Evolutionary conservation across 2,888 invertebrate species (phyloP), one percentile per base, ranked within the genome.

Genomic region (Xestobium rufovillosum): DNA sequence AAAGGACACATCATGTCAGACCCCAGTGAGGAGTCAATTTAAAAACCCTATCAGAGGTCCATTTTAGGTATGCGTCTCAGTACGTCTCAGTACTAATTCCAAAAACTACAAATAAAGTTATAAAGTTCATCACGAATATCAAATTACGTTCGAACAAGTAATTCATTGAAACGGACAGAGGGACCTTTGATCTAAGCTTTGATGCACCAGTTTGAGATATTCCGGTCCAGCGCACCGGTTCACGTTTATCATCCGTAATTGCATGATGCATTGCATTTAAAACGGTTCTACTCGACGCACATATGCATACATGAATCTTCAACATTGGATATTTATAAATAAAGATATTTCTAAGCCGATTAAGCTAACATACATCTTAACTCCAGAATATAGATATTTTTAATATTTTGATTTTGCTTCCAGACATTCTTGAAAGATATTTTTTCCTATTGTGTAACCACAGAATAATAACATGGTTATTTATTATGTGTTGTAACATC

Each of bases 121-220:
- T n/a, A n/a, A n/a, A n/a, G n/a, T n/a, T n/a, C n/a, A 26, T 16
- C 15, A 14, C n/a, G 34, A 39, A 40, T 47, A 45, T 50, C 44
- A 32, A 27, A 39, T 50, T 49, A 43, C 50, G 26, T 31, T 36
- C 33, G 44, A 47, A 45, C 43, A 40, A 47, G 35, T 36, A 43
- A 16, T 40, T 40, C 51, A 51, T 51, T 51, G 52, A 49, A 42
- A 44, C 34, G 44, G 48, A 52, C 51, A 52, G 48, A 42, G 42
- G 35, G 31, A 37, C 40, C 50, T 52, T 52, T 52, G 51, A 52
- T 51, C 41, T 50, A 35, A 36, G 36, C 43, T 45, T 42, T 43
- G 50, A 46, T 47, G 43, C 45, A 32, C 34, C 33, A 39, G 38
- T 45, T 37, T 38, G 42, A 48, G 41, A 45, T 44, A 47, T 48